Evolutionary conservation across 1,140 invertebrate genomes (phyloP).

Genomic region (Myzus persicae): DNA sequence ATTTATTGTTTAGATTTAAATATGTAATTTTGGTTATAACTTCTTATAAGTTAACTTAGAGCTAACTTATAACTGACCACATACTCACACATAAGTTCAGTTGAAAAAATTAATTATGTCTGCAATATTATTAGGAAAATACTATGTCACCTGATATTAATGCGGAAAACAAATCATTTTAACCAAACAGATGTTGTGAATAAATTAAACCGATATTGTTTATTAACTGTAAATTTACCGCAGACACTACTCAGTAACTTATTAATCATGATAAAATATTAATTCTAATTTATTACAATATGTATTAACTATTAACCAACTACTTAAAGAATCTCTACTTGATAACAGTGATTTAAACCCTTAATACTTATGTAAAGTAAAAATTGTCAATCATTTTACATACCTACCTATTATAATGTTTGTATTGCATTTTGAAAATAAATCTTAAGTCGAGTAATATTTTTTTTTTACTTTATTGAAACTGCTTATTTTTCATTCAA

Average conservation of each 20-base stretch:
- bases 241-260: not conserved
- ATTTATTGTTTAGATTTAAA: not conserved
- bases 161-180: not conserved
- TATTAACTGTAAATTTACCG: not conserved
- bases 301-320: not conserved
- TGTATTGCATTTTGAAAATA: not conserved
- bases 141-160: not conserved
- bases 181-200: not conserved
- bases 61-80: not conserved
- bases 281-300: not conserved
- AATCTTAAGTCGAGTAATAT: not conserved
- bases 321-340: not conserved
- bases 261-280: no score
- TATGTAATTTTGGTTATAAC: not conserved
- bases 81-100: not conserved
- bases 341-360: not conserved
- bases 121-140: not conserved
- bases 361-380: not conserved
- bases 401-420: not conserved
- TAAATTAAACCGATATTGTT: not conserved
- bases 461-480: no score
- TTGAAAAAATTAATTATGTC: not conserved
- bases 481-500: no score
- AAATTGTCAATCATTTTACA: not conserved
- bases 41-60: not conserved